Percentiles rank a stretch among this genome's conserved stretches.
Evolutionary conservation across 1,140 invertebrate genomes (phyloP).

Genomic region (Harpegnathos saltator): DNA sequence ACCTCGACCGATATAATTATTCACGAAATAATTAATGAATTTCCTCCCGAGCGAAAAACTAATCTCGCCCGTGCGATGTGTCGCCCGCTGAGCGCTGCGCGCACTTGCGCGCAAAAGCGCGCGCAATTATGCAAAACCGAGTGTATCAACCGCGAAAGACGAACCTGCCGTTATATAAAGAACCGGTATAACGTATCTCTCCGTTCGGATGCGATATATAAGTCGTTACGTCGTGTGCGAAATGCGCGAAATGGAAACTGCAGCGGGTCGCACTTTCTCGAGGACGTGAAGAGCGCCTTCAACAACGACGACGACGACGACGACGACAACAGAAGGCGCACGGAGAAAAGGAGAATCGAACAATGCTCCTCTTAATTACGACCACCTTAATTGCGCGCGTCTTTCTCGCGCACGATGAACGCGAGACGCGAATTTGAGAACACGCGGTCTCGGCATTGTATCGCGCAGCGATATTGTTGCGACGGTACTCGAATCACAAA

Average conservation of each 20-base stretch:
- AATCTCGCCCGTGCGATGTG: too few relatives aligned
- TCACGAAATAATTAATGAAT: too few relatives aligned
- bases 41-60: conserved; percentile 5
- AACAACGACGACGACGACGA: conserved; percentile 49
- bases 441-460: background rate
- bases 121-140: conserved; percentile 40
- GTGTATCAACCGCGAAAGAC: conserved; percentile 16
- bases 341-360: conserved; percentile 47
- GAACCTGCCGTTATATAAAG: conserved; percentile 47
- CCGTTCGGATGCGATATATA: conserved; percentile 24
- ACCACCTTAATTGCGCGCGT: conserved; percentile 61
- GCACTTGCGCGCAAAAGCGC: background rate
- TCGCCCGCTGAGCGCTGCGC: background rate
- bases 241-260: conserved; percentile 66
- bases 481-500: conserved; percentile 19
- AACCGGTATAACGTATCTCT: conserved; percentile 21
- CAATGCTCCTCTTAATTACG: conserved; percentile 69
- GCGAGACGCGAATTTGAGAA: conserved; percentile 41
- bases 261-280: conserved; percentile 64
- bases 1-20: too few relatives aligned
- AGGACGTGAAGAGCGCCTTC: conserved; percentile 60
- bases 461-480: background rate
- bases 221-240: conserved; percentile 62
- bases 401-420: conserved; percentile 21
- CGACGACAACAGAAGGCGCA: conserved; percentile 28